Evolutionary conservation across 2,113 vertebrate genomes (phyloP).

Genomic region (Nothoprocta pentlandii): DNA sequence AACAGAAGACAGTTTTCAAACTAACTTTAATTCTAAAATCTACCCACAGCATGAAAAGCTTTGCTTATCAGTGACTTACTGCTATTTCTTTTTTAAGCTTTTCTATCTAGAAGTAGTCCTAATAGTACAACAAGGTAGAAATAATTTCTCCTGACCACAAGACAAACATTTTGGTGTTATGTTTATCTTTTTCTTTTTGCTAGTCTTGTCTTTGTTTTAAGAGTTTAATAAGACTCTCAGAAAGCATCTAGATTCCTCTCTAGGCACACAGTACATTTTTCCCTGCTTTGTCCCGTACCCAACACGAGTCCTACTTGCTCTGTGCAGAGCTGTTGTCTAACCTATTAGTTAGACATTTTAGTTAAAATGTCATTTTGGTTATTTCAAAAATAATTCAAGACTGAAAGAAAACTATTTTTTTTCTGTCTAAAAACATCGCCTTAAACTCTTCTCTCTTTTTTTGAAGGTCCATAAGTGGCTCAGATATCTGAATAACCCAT

Average conservation of each 20-base stretch:
- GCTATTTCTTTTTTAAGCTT: too few relatives aligned
- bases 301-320: rapidly evolving
- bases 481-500: not conserved
- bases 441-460: not conserved
- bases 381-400: not conserved
- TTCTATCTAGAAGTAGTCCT: too few relatives aligned
- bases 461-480: constrained; percentile 2
- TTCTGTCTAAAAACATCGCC: not conserved
- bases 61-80: not conserved
- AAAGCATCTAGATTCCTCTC: not conserved
- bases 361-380: not conserved
- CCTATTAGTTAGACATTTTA: not conserved
- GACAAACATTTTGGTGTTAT: too few relatives aligned
- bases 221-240: not conserved
- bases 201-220: too few relatives aligned
- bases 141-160: too few relatives aligned
- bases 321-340: not conserved
- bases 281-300: not conserved
- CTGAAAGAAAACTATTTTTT: not conserved
- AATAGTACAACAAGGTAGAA: too few relatives aligned
- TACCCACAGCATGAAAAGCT: not conserved
- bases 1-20: not conserved
- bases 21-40: not conserved
- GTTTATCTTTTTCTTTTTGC: too few relatives aligned
- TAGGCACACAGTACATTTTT: not conserved